phyloP scores from a whole-genome alignment of 2,888 invertebrate genomes.

The Lucinisca nassula region DNA sequence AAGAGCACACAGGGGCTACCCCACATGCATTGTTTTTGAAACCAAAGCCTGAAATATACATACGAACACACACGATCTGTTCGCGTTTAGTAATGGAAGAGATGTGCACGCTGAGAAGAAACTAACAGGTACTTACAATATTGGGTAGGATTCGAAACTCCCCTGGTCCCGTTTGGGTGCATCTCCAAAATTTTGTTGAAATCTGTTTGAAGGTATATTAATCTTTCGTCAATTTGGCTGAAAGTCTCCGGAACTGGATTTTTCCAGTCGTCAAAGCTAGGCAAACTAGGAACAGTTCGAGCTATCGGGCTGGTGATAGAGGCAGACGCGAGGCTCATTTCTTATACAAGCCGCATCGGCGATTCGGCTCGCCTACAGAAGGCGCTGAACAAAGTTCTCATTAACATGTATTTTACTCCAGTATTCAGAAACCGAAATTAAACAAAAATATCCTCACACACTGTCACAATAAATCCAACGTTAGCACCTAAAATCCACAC shows the following conservation, averaged over 20 bases:
- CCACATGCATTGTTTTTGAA: no score
- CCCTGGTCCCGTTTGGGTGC: slow-evolving; percentile 63
- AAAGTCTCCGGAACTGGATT: slow-evolving; percentile 43
- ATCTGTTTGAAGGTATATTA: slow-evolving; percentile 28
- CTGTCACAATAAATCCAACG: background rate
- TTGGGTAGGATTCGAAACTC: slow-evolving; percentile 49
- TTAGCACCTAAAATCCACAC: background rate
- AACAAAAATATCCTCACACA: background rate
- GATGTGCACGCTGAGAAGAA: no score
- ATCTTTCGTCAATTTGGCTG: slow-evolving; percentile 43
- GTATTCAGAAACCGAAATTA: background rate
- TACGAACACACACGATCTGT: no score
- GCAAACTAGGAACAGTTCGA: slow-evolving; percentile 9
- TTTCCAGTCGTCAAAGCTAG: slow-evolving; percentile 23
- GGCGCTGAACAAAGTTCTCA: slow-evolving; percentile 39
- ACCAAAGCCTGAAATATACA: no score
- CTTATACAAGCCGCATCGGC: slow-evolving; percentile 65
- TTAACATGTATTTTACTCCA: slow-evolving; percentile 15
- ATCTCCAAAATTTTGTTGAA: slow-evolving; percentile 57
- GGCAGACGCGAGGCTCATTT: slow-evolving; percentile 59
- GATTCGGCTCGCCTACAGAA: slow-evolving; percentile 46
- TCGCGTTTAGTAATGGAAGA: no score
- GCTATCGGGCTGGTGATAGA: slow-evolving; percentile 28
- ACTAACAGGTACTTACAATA: slow-evolving; percentile 60
- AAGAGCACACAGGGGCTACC: no score